These are phyloP conservation scores for Halisarca cf. caerulea DNA, from an alignment of 37 sponge, comb jelly and placozoan species.

Conservation along the genomic window DNA sequence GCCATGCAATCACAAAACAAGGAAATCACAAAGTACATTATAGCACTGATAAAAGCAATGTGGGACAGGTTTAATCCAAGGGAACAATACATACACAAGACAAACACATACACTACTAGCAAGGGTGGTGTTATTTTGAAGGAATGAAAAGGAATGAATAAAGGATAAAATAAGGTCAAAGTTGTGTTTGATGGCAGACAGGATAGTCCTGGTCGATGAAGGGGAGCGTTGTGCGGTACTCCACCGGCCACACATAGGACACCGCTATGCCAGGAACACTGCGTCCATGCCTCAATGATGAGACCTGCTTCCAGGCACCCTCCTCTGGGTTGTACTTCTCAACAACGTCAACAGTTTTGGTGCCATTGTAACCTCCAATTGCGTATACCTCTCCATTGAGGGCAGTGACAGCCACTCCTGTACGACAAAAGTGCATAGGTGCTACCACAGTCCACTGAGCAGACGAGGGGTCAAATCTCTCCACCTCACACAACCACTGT, in stretches of 20 bases:
- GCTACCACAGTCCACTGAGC: conserved; percentile 84
- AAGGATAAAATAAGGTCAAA: not conserved
- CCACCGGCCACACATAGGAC: conserved; percentile 82
- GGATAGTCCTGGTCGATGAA: not conserved
- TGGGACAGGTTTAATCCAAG: too few relatives aligned
- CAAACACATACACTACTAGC: too few relatives aligned
- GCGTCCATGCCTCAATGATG: conserved; percentile 75
- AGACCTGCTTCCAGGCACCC: conserved; percentile 78
- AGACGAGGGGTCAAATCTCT: conserved; percentile 72
- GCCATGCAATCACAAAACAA: too few relatives aligned
- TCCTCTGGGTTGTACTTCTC: conserved; percentile 86
- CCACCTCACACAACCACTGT: conserved; percentile 93
- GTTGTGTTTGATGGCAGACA: conserved; percentile 7
- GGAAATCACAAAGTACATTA: too few relatives aligned
- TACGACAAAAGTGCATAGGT: conserved; percentile 83
- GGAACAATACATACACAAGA: too few relatives aligned
- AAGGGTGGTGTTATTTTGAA: too few relatives aligned
- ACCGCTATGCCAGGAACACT: conserved; percentile 91
- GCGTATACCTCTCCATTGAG: conserved; percentile 90
- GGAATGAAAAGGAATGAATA: too few relatives aligned
- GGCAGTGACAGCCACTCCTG: conserved; percentile 91
- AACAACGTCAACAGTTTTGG: conserved; percentile 87
- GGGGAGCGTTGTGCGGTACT: conserved; percentile 25
- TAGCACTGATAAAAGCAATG: too few relatives aligned
- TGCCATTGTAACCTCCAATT: conserved; percentile 91